A percentile compares a stretch with the other conserved stretches of the same genome.
Evolutionary conservation across 2,888 invertebrate species (phyloP).

Genomic region (Gymnoscelis rufifasciata): DNA sequence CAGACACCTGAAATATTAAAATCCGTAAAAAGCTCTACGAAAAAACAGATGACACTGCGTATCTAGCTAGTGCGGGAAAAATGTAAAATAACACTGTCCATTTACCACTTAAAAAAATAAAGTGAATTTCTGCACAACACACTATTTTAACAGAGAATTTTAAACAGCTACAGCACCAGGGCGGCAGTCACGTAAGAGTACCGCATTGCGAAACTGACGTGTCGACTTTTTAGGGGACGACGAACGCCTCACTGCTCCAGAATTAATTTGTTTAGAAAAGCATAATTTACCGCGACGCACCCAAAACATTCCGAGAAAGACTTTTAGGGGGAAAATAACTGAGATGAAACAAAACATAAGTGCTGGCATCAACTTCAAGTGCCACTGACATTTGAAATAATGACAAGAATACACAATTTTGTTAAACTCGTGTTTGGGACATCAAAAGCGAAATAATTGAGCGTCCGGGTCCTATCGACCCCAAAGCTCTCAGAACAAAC

Average conservation of each 20-base stretch:
- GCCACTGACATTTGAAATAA: neutral
- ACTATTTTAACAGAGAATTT: conserved; percentile 24
- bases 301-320: conserved; percentile 4
- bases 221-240: conserved; percentile 17
- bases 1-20: no score
- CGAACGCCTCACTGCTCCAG: conserved; percentile 13
- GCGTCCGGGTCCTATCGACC: neutral
- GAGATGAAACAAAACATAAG: neutral
- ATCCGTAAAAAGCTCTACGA: no score
- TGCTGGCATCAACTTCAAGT: neutral
- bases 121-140: conserved; percentile 18
- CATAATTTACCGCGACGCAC: neutral
- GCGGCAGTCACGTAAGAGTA: conserved; percentile 61
- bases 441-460: conserved; percentile 14
- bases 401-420: neutral
- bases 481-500: conserved; percentile 29
- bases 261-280: conserved; percentile 12
- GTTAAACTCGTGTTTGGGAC: neutral
- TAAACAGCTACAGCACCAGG: conserved; percentile 33
- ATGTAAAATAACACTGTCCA: conserved; percentile 11
- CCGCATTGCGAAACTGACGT: conserved; percentile 55
- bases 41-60: conserved; percentile 6
- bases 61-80: conserved; percentile 4
- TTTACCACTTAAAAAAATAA: conserved; percentile 11
- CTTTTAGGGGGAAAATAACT: neutral